A percentile compares a stretch with the other conserved stretches of the same genome.
Evolutionary conservation across 2,797 vertebrate genomes (phyloP).

Genomic region (Scleropages formosus): DNA sequence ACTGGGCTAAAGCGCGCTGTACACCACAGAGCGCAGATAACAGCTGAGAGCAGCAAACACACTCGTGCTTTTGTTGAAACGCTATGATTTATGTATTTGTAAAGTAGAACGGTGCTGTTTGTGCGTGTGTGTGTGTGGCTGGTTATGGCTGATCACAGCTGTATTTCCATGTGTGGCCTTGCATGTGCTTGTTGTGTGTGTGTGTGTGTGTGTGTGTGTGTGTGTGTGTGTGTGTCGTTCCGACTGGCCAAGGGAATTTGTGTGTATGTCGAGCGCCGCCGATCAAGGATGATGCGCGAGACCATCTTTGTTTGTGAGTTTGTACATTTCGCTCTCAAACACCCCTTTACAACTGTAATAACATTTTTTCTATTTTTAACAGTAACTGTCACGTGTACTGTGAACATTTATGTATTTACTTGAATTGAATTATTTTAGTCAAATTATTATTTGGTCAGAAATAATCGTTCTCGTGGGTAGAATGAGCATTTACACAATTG

Average conservation of each 20-base stretch:
- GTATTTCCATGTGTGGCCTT: slow-evolving; percentile 5
- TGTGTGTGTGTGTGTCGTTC: slow-evolving; percentile 25
- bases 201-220: slow-evolving; percentile 45
- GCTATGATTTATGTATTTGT: slow-evolving; percentile 99
- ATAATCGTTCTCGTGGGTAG: too few species aligned
- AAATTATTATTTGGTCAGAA: too few species aligned
- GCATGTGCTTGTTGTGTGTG: slow-evolving; percentile 18
- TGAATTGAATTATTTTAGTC: too few species aligned
- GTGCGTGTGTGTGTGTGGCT: slow-evolving; percentile 45
- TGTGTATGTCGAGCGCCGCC: too few species aligned
- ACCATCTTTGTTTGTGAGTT: background rate
- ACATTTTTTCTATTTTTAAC: background rate
- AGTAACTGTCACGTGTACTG: too few species aligned
- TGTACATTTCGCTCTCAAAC: slow-evolving; percentile 17
- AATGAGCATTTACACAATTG: too few species aligned
- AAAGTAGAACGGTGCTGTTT: slow-evolving; percentile 73
- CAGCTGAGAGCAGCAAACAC: slow-evolving; percentile 91
- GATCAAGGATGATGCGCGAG: background rate
- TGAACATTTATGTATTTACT: too few species aligned
- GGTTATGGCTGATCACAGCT: background rate
- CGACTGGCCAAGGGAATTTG: too few species aligned
- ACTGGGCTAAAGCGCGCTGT: slow-evolving; percentile 81
- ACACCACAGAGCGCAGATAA: slow-evolving; percentile 88
- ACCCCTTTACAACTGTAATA: background rate
- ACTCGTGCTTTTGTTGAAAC: slow-evolving; percentile 98